Conservation (phyloP, 2,888 invertebrate species). For the Sphecodes monilicornis region DNA sequence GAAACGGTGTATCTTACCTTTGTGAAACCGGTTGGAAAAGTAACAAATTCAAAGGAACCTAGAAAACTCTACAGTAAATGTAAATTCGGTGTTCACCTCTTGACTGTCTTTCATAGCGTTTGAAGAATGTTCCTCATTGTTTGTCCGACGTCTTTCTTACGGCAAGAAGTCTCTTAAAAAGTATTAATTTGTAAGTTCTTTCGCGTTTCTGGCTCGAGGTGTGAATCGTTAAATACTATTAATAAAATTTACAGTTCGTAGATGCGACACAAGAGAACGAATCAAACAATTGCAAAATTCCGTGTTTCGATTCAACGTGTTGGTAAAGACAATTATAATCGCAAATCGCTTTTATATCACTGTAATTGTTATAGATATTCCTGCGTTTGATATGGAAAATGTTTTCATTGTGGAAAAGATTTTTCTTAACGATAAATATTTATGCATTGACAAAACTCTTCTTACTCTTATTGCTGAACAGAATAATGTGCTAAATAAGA, state of each 20-base stretch:
- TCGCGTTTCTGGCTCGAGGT: neutral
- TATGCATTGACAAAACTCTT: no score
- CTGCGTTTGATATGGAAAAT: no score
- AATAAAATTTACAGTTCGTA: neutral
- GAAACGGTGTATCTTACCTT: neutral
- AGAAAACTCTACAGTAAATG: neutral
- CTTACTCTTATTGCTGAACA: no score
- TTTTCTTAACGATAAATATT: no score
- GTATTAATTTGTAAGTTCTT: neutral
- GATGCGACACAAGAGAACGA: neutral
- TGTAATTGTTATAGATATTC: no score
- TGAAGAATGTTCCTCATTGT: constrained; percentile 14
- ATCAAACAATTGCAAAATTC: neutral
- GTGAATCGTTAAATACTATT: neutral
- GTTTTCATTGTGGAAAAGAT: no score
- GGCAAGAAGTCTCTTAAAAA: neutral
- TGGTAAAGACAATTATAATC: no score
- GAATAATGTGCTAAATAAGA: no score
- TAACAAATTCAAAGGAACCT: constrained; percentile 27
- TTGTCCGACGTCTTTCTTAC: neutral
- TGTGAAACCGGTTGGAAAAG: neutral
- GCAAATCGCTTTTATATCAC: no score
- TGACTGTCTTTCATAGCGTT: neutral
- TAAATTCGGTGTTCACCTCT: constrained; percentile 8
- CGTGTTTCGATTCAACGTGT: no score